phyloP scores from a whole-genome alignment of 2,888 invertebrate species.

The Lithophane socia region DNA sequence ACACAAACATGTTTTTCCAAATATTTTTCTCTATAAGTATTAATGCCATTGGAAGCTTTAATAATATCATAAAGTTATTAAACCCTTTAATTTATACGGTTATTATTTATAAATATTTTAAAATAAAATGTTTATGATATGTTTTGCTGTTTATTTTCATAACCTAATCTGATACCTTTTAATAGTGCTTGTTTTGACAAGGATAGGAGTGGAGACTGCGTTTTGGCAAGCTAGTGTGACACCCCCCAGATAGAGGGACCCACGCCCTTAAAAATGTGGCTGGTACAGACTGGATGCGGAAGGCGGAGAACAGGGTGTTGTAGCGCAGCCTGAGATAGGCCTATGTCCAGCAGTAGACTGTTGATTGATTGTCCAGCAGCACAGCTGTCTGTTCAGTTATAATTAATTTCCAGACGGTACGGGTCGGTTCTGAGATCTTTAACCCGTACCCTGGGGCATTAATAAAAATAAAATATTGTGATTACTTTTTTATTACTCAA shows the following conservation, averaged over 20 bases:
- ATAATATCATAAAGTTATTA: constrained; percentile 31
- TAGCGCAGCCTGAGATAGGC: too few relatives aligned
- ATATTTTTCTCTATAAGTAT: constrained; percentile 47
- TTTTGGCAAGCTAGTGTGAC: background rate
- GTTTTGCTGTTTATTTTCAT: constrained; percentile 20
- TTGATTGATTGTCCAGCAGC: too few relatives aligned
- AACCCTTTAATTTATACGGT: constrained; percentile 18
- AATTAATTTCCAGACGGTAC: too few relatives aligned
- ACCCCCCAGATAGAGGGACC: background rate
- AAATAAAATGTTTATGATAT: constrained; percentile 46
- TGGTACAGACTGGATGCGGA: background rate
- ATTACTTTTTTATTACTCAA: too few relatives aligned
- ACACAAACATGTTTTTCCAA: constrained; percentile 29
- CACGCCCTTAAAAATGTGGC: background rate
- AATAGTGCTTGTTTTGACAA: background rate
- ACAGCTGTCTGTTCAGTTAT: too few relatives aligned
- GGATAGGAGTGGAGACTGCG: background rate
- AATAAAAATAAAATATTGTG: too few relatives aligned
- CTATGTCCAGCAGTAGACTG: too few relatives aligned
- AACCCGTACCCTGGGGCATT: too few relatives aligned
- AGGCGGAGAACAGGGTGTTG: background rate
- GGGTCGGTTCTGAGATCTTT: too few relatives aligned
- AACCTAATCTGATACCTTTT: background rate
- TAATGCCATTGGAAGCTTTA: constrained; percentile 61
- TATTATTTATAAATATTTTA: constrained; percentile 36